phyloP scores from a whole-genome alignment of 2,797 vertebrate species.

The Channa striata region DNA sequence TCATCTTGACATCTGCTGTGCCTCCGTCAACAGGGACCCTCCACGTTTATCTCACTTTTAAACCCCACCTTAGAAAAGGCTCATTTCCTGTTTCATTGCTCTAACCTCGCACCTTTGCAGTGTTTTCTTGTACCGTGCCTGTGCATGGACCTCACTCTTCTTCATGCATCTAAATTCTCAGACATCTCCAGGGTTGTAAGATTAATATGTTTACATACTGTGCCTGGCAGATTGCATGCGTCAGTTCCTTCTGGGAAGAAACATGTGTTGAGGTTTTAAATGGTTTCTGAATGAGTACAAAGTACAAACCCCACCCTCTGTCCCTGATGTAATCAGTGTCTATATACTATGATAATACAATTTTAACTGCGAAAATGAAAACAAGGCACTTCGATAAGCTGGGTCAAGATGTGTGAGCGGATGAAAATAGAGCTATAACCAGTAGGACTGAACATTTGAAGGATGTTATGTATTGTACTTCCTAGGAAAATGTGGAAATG shows the following conservation, averaged over 20 bases:
- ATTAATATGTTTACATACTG: slow-evolving; percentile 66
- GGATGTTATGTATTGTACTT: not conserved
- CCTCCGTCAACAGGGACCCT: slow-evolving; percentile 17
- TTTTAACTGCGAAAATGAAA: slow-evolving; percentile 28
- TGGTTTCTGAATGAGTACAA: slow-evolving; percentile 44
- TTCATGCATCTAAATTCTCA: slow-evolving; percentile 40
- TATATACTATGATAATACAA: slow-evolving; percentile 36
- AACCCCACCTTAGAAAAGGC: slow-evolving; percentile 7
- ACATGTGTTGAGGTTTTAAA: slow-evolving; percentile 33
- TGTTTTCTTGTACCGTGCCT: not conserved
- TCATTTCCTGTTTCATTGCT: not conserved
- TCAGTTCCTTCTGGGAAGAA: slow-evolving; percentile 54
- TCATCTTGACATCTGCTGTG: slow-evolving; percentile 66
- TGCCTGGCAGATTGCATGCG: slow-evolving; percentile 42
- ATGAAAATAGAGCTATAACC: slow-evolving; percentile 16
- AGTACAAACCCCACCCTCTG: not conserved
- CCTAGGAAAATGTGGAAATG: slow-evolving; percentile 15
- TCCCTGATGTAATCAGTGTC: slow-evolving; percentile 50
- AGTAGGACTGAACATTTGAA: not conserved
- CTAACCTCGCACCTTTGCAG: not conserved
- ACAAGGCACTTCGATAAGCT: slow-evolving; percentile 10
- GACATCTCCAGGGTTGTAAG: slow-evolving; percentile 36
- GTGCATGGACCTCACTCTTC: slow-evolving; percentile 5
- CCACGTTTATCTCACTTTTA: slow-evolving; percentile 1
- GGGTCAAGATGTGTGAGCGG: slow-evolving; percentile 7